Base-by-base conservation (phyloP, 64 coral and sea anemone genomes). In the Acropora yongei region DNA sequence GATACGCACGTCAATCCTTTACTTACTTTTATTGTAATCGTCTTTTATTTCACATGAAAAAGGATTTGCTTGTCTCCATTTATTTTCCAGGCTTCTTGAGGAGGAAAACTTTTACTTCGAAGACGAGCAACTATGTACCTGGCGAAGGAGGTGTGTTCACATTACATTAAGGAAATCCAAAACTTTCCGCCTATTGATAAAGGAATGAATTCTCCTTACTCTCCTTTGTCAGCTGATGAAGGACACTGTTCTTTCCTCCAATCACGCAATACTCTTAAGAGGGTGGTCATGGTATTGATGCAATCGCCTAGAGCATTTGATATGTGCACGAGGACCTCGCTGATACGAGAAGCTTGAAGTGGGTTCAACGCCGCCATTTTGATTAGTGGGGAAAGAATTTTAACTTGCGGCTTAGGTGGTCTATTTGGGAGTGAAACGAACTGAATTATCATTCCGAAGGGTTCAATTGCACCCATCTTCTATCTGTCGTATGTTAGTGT, bases 311-410 rank as follows among this genome's bases (percentile, higher is more conserved):
- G 90, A 91, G 92, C 72, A 77, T 94, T 67, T 94, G 92, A 94
- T 97, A 88, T 93, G 77, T 88, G 92, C 95, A 97, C 95, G 95
- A 88, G 95, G 95, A 76, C 60, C 75, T 91, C 50, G 95, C 90
- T 97, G 88, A 67, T 92, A 93, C 95, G 88, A 94, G 88, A 97
- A 94, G 88, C 93, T 89, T 88, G 92, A 57, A 94, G 92, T 90
- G 91, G 75, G 93, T 88, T 97, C 93, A 93, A 50, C 84, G 76
- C 95, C 95, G 95, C 95, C 95, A 97, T 97, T 88, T 97, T 97
- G 95, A 74, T 91, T 72, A 83, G 88, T 17, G 71, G 88, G 92
- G 94, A 93, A 94, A 92, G 74, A 49, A 86, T 93, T 87, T 40
- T 44, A 93, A 81, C 82, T 97, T 84, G 95, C 84, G 82, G 88